These are phyloP conservation scores for Myioborus miniatus DNA, from an alignment of 2,797 vertebrate species.

Conservation along the genomic window DNA sequence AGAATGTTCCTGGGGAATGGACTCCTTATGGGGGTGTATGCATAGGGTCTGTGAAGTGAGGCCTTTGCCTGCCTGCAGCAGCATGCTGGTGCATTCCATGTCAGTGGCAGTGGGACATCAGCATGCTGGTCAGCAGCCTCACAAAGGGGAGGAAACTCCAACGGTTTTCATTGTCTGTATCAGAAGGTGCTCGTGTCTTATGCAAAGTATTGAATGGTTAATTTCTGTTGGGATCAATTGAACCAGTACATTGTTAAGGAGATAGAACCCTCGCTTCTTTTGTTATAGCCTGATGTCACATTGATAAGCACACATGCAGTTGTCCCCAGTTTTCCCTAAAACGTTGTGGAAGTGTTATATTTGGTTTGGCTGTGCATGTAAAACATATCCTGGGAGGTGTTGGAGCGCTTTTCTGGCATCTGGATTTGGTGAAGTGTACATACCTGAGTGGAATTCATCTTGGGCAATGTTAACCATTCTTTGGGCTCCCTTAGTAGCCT, in stretches of 20 bases:
- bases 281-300: background rate
- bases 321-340: background rate
- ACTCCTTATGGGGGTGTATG: background rate
- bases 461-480: background rate
- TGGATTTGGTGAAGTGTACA: background rate
- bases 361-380: background rate
- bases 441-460: background rate
- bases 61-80: background rate
- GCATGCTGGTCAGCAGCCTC: background rate
- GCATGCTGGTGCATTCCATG: accelerated
- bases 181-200: background rate
- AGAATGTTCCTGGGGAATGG: background rate
- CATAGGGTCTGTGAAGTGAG: background rate
- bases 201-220: background rate
- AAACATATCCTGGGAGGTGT: background rate
- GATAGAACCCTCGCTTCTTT: background rate
- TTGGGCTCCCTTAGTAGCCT: background rate
- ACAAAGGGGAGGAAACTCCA: background rate
- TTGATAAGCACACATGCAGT: background rate
- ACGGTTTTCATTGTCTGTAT: background rate
- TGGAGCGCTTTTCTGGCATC: background rate
- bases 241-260: background rate
- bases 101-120: background rate
- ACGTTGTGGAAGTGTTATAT: background rate
- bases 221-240: background rate